Conservation (phyloP, 2,797 vertebrate species). For the Chloroceryle inda region DNA sequence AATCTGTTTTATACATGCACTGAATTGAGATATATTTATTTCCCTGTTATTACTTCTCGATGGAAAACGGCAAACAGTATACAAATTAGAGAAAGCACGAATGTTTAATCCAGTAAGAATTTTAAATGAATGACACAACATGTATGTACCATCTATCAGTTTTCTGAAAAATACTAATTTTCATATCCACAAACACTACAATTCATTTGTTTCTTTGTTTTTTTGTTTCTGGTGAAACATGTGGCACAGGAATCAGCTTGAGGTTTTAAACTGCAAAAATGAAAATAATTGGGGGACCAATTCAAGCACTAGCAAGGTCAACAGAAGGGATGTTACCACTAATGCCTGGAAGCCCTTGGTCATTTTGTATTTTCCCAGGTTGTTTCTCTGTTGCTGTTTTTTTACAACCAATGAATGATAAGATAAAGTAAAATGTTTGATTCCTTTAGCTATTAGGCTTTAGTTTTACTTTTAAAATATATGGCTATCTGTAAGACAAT, state of each 20-base stretch:
- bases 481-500: background rate
- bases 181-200: background rate
- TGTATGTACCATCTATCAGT: background rate
- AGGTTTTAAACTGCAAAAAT: background rate
- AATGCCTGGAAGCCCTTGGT: background rate
- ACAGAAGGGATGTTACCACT: background rate
- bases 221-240: background rate
- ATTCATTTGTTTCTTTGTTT: background rate
- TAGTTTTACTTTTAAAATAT: background rate
- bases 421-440: background rate
- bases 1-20: background rate
- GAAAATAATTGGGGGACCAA: background rate
- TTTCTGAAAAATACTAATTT: background rate
- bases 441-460: background rate
- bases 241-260: background rate
- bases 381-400: background rate
- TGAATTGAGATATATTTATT: constrained; percentile 30
- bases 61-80: background rate
- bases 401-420: background rate
- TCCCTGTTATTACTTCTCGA: background rate
- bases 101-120: background rate
- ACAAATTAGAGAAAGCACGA: background rate
- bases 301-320: background rate
- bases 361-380: background rate
- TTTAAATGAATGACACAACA: background rate